Evolutionary conservation across 2,888 invertebrate genomes (phyloP).

Genomic region (Ernsta delagoae): DNA sequence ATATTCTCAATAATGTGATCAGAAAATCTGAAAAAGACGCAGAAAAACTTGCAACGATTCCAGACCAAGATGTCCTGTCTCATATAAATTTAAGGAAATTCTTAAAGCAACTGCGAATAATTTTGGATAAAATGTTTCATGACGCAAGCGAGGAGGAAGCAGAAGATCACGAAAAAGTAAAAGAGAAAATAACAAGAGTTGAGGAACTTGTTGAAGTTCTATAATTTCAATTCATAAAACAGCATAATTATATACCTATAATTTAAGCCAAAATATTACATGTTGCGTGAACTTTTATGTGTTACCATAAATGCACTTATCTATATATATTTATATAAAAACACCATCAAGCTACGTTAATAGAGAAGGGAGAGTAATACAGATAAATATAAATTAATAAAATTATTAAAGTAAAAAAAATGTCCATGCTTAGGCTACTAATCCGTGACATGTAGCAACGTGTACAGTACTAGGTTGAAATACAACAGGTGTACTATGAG

Average conservation of each 20-base stretch:
- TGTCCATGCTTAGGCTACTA: constrained; percentile 28
- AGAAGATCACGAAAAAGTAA: constrained; percentile 43
- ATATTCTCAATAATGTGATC: constrained; percentile 86
- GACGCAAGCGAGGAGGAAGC: constrained; percentile 49
- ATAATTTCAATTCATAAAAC: constrained; percentile 46
- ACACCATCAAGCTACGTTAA: constrained; percentile 14
- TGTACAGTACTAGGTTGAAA: constrained; percentile 85
- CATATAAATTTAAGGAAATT: constrained; percentile 74
- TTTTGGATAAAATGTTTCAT: constrained; percentile 66
- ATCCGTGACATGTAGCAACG: constrained; percentile 69
- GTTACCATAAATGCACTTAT: constrained; percentile 20
- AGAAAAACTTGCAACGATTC: constrained; percentile 81
- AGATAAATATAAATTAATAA: too few species aligned
- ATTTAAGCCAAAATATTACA: constrained; percentile 18
- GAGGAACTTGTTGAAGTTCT: constrained; percentile 77
- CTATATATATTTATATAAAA: constrained; percentile 8
- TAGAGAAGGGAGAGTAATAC: constrained; percentile 34
- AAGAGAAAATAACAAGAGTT: constrained; percentile 58
- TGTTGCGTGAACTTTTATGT: not conserved
- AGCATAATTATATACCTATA: not conserved
- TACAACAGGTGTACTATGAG: constrained; percentile 84
- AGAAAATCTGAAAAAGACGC: constrained; percentile 88
- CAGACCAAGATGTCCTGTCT: constrained; percentile 74
- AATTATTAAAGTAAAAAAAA: constrained; percentile 18
- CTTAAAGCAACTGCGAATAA: constrained; percentile 68